These are phyloP conservation scores for Rallus limicola DNA, from an alignment of 2,113 vertebrate genomes.

Conservation along the genomic window DNA sequence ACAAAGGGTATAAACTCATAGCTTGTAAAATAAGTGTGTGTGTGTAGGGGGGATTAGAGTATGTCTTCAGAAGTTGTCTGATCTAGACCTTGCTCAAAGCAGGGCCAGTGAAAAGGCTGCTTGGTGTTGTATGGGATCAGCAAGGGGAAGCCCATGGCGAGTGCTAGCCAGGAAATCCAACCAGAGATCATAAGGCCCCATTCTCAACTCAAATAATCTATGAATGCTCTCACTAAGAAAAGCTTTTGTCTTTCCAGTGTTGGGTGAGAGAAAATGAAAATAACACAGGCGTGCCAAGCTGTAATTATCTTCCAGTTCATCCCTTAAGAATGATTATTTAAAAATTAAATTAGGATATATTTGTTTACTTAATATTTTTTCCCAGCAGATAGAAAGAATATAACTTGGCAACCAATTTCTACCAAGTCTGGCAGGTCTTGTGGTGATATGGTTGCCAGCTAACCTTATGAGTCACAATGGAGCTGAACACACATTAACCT, in stretches of 20 bases:
- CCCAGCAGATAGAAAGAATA: background rate
- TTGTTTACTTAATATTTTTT: constrained; percentile 9
- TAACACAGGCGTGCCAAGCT: background rate
- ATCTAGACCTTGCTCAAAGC: background rate
- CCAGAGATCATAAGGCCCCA: background rate
- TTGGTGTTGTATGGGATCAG: background rate
- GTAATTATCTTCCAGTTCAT: constrained; percentile 5
- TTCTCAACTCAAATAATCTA: background rate
- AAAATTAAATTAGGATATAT: background rate
- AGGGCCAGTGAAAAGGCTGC: background rate
- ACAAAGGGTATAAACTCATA: background rate
- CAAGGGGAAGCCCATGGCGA: background rate
- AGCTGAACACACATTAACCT: background rate
- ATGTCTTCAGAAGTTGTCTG: background rate
- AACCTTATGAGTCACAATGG: background rate
- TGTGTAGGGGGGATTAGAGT: background rate
- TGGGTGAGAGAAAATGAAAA: constrained; percentile 5
- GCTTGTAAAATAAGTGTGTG: background rate
- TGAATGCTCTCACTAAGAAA: background rate
- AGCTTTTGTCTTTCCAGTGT: background rate
- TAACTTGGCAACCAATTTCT: background rate
- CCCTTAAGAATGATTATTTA: constrained; percentile 6
- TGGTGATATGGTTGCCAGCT: background rate
- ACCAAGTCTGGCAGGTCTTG: background rate
- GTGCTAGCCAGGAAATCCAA: background rate